Base-by-base conservation (phyloP, 1,140 invertebrate genomes). In the Bilobella aurantiaca region DNA sequence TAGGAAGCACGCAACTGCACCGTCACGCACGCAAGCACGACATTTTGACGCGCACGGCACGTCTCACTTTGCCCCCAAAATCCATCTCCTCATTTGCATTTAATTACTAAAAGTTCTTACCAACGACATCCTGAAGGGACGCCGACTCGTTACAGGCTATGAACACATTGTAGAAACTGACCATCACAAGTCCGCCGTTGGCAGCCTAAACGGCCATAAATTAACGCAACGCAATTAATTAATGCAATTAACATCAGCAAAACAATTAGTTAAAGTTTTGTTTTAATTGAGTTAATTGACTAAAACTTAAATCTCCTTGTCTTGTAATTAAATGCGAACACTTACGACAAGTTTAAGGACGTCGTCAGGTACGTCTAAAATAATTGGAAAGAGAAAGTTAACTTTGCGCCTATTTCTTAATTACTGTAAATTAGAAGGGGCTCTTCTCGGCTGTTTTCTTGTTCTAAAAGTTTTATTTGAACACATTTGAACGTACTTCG, bases 41-140 rank as follows among this genome's bases (percentile, higher is more conserved):
- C n/a, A n/a, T n/a, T n/a, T n/a, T n/a, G n/a, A n/a, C n/a, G n/a
- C n/a, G n/a, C n/a, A n/a, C n/a, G n/a, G n/a, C 34, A 42, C 34
- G 34, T 42, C 34, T 42, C 34, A 18, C 18, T 12, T 42, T 42
- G 8, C 34, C 34, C 34, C 34, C n/a, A n/a, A n/a, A n/a, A n/a
- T n/a, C n/a, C n/a, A n/a, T n/a, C n/a, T n/a, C n/a, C n/a, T n/a
- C n/a, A n/a, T n/a, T n/a, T 18, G 18, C 28, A 30, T 2, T 42
- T 67, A 31, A 67, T 25, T 18, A 63, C 21, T 14, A 23, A 58
- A 5, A 28, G 27, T 29, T 79, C 81, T 79, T 77, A 81, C 81
- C 79, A 72, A 79, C 79, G 8, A 82, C 81, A 71, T 81, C 75
- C 1, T 70, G 53, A 1, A 82, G 66, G 21, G 76, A 78, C 8